Percentiles rank a stretch among this genome's conserved stretches.
Evolutionary conservation across 92 coral and sea anemone species (phyloP).

Genomic region (Palythoa heliodiscus): DNA sequence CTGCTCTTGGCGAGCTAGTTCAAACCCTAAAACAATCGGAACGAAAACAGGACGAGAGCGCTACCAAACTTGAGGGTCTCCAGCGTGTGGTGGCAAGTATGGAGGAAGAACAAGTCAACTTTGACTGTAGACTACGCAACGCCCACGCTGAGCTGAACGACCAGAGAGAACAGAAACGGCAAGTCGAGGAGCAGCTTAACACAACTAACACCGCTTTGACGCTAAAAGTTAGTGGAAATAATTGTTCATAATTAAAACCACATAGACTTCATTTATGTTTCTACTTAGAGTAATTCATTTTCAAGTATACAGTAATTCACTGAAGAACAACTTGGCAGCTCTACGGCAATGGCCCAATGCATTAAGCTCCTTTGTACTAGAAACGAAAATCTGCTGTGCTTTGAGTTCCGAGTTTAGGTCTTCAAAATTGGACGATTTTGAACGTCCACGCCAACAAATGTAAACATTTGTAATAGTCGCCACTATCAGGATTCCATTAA

Average conservation of each 20-base stretch:
- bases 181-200: conserved; percentile 66
- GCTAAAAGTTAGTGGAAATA: conserved; percentile 61
- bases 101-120: conserved; percentile 72
- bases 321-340: too few species aligned
- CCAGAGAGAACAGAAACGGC: conserved; percentile 70
- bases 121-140: conserved; percentile 59
- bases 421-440: too few species aligned
- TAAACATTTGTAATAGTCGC: too few species aligned
- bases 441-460: too few species aligned
- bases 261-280: neutral
- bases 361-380: too few species aligned
- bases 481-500: too few species aligned
- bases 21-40: conserved; percentile 77
- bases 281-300: too few species aligned
- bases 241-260: neutral
- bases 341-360: too few species aligned
- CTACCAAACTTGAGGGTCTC: conserved; percentile 62
- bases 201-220: conserved; percentile 67
- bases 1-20: conserved; percentile 65
- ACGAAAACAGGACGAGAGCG: conserved; percentile 67
- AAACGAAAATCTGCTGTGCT: too few species aligned
- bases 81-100: conserved; percentile 64
- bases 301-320: too few species aligned
- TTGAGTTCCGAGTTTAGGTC: too few species aligned
- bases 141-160: conserved; percentile 69